Conservation (phyloP, 2,113 vertebrate species). For the Ceyx margarethae region DNA sequence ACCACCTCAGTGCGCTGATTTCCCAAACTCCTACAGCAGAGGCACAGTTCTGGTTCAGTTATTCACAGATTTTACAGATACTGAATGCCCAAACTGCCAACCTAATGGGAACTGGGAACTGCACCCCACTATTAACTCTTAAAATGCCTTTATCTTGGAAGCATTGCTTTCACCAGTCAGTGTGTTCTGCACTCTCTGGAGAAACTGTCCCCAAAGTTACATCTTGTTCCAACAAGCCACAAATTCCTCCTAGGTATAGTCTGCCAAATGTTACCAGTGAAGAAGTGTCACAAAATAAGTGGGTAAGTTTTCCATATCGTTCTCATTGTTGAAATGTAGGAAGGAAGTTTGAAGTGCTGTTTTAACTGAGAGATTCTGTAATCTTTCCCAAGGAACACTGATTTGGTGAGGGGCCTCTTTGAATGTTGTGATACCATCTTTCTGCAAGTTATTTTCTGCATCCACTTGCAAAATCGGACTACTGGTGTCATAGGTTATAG, state of each 20-base stretch:
- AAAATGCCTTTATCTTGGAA: background rate
- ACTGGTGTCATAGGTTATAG: background rate
- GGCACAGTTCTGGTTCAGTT: background rate
- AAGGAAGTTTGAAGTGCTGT: background rate
- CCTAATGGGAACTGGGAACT: background rate
- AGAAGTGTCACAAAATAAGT: background rate
- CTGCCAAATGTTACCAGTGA: background rate
- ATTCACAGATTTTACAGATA: background rate
- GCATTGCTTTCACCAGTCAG: background rate
- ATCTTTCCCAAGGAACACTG: background rate
- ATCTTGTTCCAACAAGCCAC: background rate
- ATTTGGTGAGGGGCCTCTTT: background rate
- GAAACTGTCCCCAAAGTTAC: background rate
- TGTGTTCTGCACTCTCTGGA: background rate
- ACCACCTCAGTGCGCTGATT: background rate
- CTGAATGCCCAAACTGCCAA: background rate
- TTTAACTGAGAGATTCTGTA: background rate
- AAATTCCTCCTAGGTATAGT: background rate
- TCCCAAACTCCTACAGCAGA: background rate
- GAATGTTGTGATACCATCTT: slow-evolving; percentile 42
- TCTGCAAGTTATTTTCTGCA: slow-evolving; percentile 79
- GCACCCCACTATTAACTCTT: background rate
- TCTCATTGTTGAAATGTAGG: background rate
- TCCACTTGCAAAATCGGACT: slow-evolving; percentile 73
- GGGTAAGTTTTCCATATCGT: background rate